Evolutionary conservation across 2,888 invertebrate species (phyloP).

Genomic region (Dermolepida albohirtum): DNA sequence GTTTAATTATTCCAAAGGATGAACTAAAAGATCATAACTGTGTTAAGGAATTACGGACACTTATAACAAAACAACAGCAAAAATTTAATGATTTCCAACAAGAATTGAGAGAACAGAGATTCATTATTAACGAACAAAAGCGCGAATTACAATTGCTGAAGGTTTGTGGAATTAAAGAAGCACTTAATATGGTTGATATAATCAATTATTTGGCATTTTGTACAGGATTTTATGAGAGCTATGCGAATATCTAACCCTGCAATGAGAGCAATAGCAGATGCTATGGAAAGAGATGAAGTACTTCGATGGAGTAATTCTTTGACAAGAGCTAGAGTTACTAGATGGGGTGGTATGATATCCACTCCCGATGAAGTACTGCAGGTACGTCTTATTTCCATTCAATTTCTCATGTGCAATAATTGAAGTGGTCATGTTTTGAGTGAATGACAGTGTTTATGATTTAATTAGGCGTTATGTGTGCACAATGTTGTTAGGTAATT

Average conservation of each 20-base stretch:
- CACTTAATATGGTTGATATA: slow-evolving; percentile 62
- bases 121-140: slow-evolving; percentile 90
- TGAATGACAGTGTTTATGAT: too few species aligned
- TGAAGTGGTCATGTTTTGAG: too few species aligned
- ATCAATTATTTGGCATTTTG: slow-evolving; percentile 41
- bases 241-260: slow-evolving; percentile 93
- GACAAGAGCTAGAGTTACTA: slow-evolving; percentile 87
- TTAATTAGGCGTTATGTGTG: too few species aligned
- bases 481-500: too few species aligned
- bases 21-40: slow-evolving; percentile 95
- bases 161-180: slow-evolving; percentile 65
- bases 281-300: slow-evolving; percentile 95
- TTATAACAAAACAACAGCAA: slow-evolving; percentile 88
- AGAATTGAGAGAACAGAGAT: slow-evolving; percentile 86
- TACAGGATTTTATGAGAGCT: slow-evolving; percentile 90
- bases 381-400: slow-evolving; percentile 65
- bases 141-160: slow-evolving; percentile 89
- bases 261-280: slow-evolving; percentile 91
- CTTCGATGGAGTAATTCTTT: slow-evolving; percentile 88
- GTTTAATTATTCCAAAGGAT: slow-evolving; percentile 94
- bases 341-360: slow-evolving; percentile 99
- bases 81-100: slow-evolving; percentile 89
- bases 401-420: too few species aligned
- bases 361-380: slow-evolving; percentile 95
- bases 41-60: slow-evolving; percentile 84